Conservation (phyloP, 1,140 invertebrate species). For the Callitettix versicolor region DNA sequence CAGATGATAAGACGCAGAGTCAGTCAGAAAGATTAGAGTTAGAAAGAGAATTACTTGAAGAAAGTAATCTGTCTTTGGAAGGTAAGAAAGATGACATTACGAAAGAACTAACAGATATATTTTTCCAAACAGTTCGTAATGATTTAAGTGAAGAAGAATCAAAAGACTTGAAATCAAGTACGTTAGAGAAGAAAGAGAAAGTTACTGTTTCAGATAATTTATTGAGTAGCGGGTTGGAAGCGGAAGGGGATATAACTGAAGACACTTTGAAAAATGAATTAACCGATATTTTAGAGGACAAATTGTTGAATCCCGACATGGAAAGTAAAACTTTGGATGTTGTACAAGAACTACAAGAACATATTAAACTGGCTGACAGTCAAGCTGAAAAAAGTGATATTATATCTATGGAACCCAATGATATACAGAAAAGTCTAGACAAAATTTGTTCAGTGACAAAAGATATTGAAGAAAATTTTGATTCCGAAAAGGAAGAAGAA, state of each 20-base stretch:
- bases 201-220: background rate
- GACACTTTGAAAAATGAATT: too few relatives aligned
- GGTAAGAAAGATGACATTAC: slow-evolving; percentile 6
- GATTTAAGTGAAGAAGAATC: background rate
- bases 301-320: background rate
- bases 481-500: background rate
- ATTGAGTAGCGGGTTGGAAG: too few relatives aligned
- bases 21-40: background rate
- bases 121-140: slow-evolving; percentile 3
- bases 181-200: background rate
- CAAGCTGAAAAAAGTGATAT: background rate
- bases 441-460: background rate
- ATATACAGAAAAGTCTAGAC: background rate
- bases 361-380: slow-evolving; percentile 1
- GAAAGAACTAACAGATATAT: slow-evolving; percentile 7
- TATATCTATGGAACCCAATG: background rate
- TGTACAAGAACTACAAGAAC: background rate
- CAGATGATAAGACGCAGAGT: too few relatives aligned
- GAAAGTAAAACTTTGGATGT: slow-evolving; percentile 1
- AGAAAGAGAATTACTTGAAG: slow-evolving; percentile 2
- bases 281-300: too few relatives aligned
- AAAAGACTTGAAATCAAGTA: background rate
- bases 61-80: background rate
- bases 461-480: background rate
- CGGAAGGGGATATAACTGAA: too few relatives aligned